Conservation (phyloP, 2,113 vertebrate genomes). For the Phocoena phocoena region DNA sequence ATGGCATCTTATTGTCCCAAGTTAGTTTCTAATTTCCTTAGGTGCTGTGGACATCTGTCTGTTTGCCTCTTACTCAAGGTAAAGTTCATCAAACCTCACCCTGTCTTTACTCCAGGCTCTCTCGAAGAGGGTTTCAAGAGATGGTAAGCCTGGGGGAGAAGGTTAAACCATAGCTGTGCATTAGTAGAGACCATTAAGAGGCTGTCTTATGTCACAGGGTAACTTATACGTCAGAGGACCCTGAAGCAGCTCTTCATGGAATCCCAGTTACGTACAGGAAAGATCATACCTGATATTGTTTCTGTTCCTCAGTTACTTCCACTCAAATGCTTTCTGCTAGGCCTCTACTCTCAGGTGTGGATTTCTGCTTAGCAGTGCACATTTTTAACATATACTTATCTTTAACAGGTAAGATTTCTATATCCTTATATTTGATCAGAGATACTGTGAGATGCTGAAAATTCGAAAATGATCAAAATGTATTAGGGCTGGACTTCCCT, state of each 20-base stretch:
- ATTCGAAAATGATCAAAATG: background rate
- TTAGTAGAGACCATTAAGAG: background rate
- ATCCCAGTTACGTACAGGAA: background rate
- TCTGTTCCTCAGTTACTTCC: background rate
- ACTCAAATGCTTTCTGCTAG: background rate
- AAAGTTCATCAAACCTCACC: background rate
- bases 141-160: background rate
- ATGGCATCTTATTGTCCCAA: background rate
- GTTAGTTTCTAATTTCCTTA: constrained; percentile 29
- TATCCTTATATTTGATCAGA: constrained; percentile 17
- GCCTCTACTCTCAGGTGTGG: background rate
- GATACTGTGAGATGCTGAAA: background rate
- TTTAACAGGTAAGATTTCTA: background rate
- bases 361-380: background rate
- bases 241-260: background rate
- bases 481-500: background rate
- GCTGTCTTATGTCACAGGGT: background rate
- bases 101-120: background rate
- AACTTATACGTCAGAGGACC: background rate
- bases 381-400: background rate
- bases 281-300: background rate
- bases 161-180: background rate
- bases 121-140: background rate
- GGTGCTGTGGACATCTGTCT: background rate
- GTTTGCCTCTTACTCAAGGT: background rate